phyloP scores from a whole-genome alignment of 2,113 vertebrate species.

The Ifrita kowaldi region DNA sequence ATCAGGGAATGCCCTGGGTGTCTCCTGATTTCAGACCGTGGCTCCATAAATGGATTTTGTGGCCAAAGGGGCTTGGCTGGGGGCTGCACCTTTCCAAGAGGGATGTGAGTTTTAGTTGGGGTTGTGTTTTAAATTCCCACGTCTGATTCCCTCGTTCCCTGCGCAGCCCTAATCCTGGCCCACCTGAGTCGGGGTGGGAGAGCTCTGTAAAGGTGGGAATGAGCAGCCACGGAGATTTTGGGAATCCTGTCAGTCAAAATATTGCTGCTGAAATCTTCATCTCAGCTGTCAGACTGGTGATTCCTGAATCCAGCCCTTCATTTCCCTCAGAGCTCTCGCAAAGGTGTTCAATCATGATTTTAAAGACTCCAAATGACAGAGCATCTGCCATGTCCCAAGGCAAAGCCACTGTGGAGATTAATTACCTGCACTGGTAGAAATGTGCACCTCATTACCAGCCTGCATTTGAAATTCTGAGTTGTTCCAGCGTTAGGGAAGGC shows the following conservation, averaged over 20 bases:
- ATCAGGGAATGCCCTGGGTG: not conserved
- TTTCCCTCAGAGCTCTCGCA: not conserved
- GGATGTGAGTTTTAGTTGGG: accelerated
- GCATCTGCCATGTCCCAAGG: conserved; percentile 45
- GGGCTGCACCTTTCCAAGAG: not conserved
- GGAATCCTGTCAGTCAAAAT: not conserved
- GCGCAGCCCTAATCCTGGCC: not conserved
- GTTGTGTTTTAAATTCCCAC: not conserved
- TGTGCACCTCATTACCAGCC: conserved; percentile 51
- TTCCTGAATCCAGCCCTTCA: conserved; percentile 24
- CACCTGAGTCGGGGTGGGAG: not conserved
- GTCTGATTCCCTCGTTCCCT: not conserved
- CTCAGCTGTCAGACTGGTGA: conserved; percentile 13
- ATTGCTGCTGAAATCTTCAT: not conserved
- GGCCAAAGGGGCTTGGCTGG: not conserved
- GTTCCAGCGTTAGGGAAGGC: not conserved
- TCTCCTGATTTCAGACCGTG: not conserved
- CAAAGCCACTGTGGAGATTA: conserved; percentile 50
- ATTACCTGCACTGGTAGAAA: conserved; percentile 41
- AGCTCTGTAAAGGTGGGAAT: not conserved
- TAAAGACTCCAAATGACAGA: conserved; percentile 58
- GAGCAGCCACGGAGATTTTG: not conserved
- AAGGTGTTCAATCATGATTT: conserved; percentile 49
- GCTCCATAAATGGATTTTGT: not conserved
- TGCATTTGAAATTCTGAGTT: conserved; percentile 37